Evolutionary conservation across 2,797 vertebrate species (phyloP).

Genomic region (Urosaurus nigricauda): DNA sequence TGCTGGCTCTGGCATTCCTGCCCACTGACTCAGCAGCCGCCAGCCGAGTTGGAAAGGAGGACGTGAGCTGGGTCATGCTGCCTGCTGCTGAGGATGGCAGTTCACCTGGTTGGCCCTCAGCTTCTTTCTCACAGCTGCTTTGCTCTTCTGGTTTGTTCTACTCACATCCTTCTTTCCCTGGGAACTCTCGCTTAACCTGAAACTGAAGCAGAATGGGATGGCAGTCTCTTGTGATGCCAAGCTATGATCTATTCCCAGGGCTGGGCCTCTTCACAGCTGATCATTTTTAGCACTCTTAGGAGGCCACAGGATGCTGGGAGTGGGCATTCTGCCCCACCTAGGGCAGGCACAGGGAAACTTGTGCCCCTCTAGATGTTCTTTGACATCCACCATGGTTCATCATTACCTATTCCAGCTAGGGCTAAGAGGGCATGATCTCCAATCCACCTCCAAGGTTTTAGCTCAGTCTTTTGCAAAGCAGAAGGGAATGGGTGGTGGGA

Average conservation of each 20-base stretch:
- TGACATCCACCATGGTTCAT: background rate
- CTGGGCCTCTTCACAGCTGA: background rate
- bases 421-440: background rate
- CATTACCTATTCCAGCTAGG: background rate
- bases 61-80: background rate
- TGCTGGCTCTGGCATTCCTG: slow-evolving; percentile 18
- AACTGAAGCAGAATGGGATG: background rate
- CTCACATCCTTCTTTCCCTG: fast-evolving
- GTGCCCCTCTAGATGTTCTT: background rate
- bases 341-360: background rate
- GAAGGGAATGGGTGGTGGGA: no score
- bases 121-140: background rate
- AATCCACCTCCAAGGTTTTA: background rate
- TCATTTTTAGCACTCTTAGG: background rate
- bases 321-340: background rate
- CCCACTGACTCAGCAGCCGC: slow-evolving; percentile 39
- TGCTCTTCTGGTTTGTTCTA: fast-evolving
- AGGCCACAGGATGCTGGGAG: no score
- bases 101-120: background rate
- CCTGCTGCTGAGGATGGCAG: background rate
- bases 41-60: background rate
- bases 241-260: fast-evolving
- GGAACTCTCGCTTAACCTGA: background rate
- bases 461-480: no score
- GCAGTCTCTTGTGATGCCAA: fast-evolving